Percentiles rank a stretch among this genome's conserved stretches.
phyloP scores from a whole-genome alignment of 2,888 invertebrate genomes.

The Bombylius discolor region DNA sequence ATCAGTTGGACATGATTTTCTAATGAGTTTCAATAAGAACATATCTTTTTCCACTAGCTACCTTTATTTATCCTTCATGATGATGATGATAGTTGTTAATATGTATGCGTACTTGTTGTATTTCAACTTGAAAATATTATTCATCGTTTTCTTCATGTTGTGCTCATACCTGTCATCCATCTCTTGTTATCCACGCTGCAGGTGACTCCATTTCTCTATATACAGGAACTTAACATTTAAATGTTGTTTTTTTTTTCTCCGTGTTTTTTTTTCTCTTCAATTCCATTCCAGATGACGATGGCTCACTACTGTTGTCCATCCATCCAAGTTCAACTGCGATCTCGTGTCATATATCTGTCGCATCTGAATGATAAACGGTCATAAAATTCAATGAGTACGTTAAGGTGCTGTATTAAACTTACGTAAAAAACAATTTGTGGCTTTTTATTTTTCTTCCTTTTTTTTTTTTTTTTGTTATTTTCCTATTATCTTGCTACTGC shows the following conservation, averaged over 20 bases:
- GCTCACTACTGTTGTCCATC: too few species aligned
- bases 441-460: too few species aligned
- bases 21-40: slow-evolving; percentile 9
- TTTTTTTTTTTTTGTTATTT: too few species aligned
- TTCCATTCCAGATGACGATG: too few species aligned
- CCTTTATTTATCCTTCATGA: background rate
- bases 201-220: slow-evolving; percentile 1
- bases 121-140: background rate
- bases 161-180: background rate
- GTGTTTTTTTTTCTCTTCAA: too few species aligned
- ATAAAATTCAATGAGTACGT: slow-evolving; percentile 4
- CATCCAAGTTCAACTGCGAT: too few species aligned
- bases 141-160: background rate
- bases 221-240: background rate
- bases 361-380: slow-evolving; percentile 9
- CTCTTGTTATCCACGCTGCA: background rate
- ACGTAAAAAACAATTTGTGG: too few species aligned
- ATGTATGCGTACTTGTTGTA: background rate
- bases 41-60: background rate
- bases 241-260: too few species aligned
- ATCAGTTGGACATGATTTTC: slow-evolving; percentile 13
- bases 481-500: too few species aligned
- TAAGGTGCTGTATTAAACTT: too few species aligned
- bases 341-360: slow-evolving; percentile 7
- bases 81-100: background rate